phyloP scores from a whole-genome alignment of 2,113 vertebrate species.

The Paradoxurus hermaphroditus region DNA sequence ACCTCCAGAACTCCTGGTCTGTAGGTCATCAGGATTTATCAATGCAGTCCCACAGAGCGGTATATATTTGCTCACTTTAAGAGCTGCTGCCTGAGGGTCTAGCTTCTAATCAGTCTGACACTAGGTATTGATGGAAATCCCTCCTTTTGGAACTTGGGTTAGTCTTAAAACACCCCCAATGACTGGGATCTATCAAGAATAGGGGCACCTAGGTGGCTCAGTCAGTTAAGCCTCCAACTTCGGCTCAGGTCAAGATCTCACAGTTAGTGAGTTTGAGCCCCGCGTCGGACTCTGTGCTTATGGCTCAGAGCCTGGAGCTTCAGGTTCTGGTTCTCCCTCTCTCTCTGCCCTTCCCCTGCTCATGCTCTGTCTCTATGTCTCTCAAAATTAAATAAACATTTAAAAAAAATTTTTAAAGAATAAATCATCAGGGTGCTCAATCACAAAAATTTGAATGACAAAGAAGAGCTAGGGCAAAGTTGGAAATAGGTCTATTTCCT shows the following conservation, averaged over 20 bases:
- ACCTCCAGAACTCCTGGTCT: not conserved
- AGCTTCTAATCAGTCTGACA: not conserved
- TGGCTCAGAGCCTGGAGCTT: too few species aligned
- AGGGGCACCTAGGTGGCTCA: too few species aligned
- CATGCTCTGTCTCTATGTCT: too few species aligned
- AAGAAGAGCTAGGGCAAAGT: not conserved
- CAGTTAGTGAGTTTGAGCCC: too few species aligned
- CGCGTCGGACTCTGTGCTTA: too few species aligned
- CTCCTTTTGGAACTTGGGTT: not conserved
- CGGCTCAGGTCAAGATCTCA: too few species aligned
- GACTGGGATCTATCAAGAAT: not conserved
- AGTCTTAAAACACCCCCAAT: not conserved
- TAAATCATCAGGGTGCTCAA: not conserved
- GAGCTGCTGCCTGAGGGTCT: not conserved
- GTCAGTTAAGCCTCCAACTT: too few species aligned
- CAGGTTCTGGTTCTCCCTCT: too few species aligned
- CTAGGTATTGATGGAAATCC: not conserved
- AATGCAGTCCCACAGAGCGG: not conserved
- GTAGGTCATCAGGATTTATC: not conserved
- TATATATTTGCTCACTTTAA: not conserved
- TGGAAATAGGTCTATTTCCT: not conserved
- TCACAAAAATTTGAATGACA: not conserved
- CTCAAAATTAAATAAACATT: too few species aligned
- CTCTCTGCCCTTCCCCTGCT: too few species aligned
- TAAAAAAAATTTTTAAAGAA: too few species aligned